Conservation (phyloP, 2,113 vertebrate species). For the Pitta sordida region DNA sequence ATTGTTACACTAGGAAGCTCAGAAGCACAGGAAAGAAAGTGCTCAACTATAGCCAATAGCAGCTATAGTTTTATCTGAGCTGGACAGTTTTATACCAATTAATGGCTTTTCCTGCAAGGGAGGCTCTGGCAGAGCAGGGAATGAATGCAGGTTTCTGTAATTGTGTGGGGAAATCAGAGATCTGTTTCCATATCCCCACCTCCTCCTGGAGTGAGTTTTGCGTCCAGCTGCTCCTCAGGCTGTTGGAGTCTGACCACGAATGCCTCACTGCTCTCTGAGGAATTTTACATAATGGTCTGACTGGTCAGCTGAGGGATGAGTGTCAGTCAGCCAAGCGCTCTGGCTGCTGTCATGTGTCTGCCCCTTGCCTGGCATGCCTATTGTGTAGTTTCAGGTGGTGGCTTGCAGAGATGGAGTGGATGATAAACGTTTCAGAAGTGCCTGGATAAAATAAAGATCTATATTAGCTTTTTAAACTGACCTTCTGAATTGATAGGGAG, state of each 20-base stretch:
- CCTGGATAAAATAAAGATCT: neutral
- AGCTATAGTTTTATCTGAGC: neutral
- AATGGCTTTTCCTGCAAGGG: neutral
- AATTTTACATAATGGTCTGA: conserved; percentile 26
- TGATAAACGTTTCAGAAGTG: neutral
- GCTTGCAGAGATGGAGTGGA: neutral
- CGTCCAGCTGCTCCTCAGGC: neutral
- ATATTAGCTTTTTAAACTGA: neutral
- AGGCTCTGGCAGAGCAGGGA: neutral
- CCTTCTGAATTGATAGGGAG: neutral
- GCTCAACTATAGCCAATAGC: neutral
- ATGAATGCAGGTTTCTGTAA: neutral
- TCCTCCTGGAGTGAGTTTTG: accelerated
- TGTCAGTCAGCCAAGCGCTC: neutral
- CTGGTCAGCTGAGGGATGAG: conserved; percentile 33
- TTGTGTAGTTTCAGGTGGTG: neutral
- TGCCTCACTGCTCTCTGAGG: neutral
- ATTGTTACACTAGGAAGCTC: neutral
- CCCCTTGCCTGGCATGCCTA: neutral
- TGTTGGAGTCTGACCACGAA: neutral
- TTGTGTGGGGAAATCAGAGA: neutral
- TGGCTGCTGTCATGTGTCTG: neutral
- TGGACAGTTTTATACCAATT: neutral
- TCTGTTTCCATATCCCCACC: neutral
- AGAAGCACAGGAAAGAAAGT: neutral